Conservation (phyloP, 2,888 invertebrate species). For the Crematogaster levior region DNA sequence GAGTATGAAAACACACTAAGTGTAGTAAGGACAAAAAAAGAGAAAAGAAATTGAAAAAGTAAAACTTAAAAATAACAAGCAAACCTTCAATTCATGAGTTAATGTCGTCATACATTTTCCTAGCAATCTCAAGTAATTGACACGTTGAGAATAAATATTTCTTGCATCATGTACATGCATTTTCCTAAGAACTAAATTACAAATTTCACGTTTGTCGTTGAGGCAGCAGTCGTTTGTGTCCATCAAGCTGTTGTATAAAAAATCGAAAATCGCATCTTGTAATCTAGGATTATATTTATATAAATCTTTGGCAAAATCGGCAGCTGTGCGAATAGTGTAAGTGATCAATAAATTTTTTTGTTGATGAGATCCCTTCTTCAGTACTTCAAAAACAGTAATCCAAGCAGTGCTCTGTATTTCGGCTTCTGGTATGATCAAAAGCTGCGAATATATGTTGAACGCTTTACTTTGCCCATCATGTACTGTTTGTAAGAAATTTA, state of each 20-base stretch:
- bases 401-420: slow-evolving; percentile 76
- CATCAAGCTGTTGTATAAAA: slow-evolving; percentile 68
- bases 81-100: slow-evolving; percentile 63
- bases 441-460: slow-evolving; percentile 50
- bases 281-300: slow-evolving; percentile 72
- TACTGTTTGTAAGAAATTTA: neutral
- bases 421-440: slow-evolving; percentile 52
- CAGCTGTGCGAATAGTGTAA: slow-evolving; percentile 46
- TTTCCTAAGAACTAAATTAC: slow-evolving; percentile 61
- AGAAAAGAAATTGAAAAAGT: neutral
- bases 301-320: slow-evolving; percentile 36
- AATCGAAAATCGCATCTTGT: slow-evolving; percentile 77
- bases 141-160: slow-evolving; percentile 71
- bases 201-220: slow-evolving; percentile 48
- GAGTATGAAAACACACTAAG: too few species aligned
- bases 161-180: slow-evolving; percentile 49
- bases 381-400: slow-evolving; percentile 67
- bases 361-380: neutral
- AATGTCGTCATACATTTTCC: slow-evolving; percentile 75
- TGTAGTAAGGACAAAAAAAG: too few species aligned
- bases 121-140: slow-evolving; percentile 77
- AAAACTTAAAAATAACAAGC: neutral
- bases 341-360: slow-evolving; percentile 55
- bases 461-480: neutral
- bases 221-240: neutral